These are phyloP conservation scores for Calypte anna DNA, from an alignment of 2,113 vertebrate genomes.

Conservation along the genomic window DNA sequence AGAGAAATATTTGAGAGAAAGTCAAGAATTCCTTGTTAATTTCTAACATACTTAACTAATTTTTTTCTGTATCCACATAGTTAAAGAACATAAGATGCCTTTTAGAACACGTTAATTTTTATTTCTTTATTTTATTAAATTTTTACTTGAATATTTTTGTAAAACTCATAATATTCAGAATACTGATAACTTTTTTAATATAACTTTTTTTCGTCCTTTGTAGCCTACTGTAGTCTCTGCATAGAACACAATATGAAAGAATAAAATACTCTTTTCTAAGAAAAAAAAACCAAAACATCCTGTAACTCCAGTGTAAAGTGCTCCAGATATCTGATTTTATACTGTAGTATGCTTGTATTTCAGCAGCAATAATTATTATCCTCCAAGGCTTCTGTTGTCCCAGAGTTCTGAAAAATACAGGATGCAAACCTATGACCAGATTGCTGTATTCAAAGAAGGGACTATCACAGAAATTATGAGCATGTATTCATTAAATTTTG, in stretches of 20 bases:
- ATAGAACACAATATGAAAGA: not conserved
- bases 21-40: not conserved
- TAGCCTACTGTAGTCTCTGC: not conserved
- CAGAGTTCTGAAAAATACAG: not conserved
- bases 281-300: not conserved
- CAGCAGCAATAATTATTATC: not conserved
- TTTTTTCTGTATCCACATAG: not conserved
- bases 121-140: not conserved
- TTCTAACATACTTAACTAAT: not conserved
- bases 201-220: not conserved
- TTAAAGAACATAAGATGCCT: not conserved
- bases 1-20: not conserved
- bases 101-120: not conserved
- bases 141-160: not conserved
- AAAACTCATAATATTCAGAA: not conserved
- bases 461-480: not conserved
- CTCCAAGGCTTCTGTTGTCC: not conserved
- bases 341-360: not conserved
- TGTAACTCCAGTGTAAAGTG: not conserved
- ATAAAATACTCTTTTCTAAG: not conserved
- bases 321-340: not conserved
- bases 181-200: no score
- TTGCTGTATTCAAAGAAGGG: not conserved
- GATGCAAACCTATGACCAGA: not conserved
- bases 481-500: not conserved